A percentile compares a stretch with the other conserved stretches of the same genome.
These are phyloP conservation scores for Agrypnia vestita DNA, from an alignment of 1,140 invertebrate genomes.

Conservation along the genomic window DNA sequence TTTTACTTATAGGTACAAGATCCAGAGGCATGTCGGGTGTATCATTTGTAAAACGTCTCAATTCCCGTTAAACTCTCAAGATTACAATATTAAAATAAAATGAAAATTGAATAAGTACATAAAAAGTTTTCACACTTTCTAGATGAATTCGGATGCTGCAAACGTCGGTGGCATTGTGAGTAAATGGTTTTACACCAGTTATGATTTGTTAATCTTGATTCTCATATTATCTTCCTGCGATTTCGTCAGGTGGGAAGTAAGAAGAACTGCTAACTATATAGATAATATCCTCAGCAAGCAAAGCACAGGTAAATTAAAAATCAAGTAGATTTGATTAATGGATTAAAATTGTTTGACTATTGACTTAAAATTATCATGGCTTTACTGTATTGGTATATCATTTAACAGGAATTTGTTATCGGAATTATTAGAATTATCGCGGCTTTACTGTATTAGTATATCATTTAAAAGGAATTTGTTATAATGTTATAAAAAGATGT, in stretches of 20 bases:
- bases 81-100: too few species aligned
- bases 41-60: too few species aligned
- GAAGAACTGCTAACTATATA: neutral
- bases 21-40: too few species aligned
- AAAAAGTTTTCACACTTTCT: neutral
- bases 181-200: neutral
- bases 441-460: neutral
- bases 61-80: too few species aligned
- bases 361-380: neutral
- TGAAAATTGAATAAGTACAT: too few species aligned
- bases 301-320: neutral
- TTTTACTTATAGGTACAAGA: too few species aligned
- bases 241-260: conserved; percentile 4
- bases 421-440: neutral
- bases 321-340: neutral
- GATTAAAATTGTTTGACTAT: neutral
- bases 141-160: neutral
- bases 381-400: neutral
- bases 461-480: neutral
- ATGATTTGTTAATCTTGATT: neutral
- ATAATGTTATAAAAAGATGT: too few species aligned
- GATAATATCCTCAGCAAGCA: conserved; percentile 3
- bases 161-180: neutral
- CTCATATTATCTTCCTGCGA: neutral
- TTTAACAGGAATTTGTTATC: too few species aligned